phyloP scores from a whole-genome alignment of 2,888 invertebrate species.

The Tetropium fuscum region DNA sequence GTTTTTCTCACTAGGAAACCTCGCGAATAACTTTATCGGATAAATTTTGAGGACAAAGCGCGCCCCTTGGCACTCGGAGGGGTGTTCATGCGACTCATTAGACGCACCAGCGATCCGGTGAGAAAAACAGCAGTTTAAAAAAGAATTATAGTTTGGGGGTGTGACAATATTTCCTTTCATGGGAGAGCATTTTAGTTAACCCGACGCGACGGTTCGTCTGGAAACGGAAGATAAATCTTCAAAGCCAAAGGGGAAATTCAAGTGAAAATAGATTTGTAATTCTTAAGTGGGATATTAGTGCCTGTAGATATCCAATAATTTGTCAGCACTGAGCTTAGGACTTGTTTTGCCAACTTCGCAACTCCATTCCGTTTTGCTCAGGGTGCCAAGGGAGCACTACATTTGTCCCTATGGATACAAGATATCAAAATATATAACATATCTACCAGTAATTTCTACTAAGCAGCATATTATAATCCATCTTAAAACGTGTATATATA shows the following conservation, averaged over 20 bases:
- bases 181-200: slow-evolving; percentile 23
- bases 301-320: background rate
- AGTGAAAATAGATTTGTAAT: slow-evolving; percentile 19
- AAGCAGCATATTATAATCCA: no score
- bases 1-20: slow-evolving; percentile 23
- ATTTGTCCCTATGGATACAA: no score
- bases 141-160: slow-evolving; percentile 36
- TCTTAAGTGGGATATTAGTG: slow-evolving; percentile 6
- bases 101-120: slow-evolving; percentile 29
- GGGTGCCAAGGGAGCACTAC: no score
- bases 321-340: no score
- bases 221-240: slow-evolving; percentile 30
- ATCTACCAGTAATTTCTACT: no score
- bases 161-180: slow-evolving; percentile 36
- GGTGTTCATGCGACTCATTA: slow-evolving; percentile 40
- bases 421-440: no score
- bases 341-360: no score
- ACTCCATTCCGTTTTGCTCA: no score
- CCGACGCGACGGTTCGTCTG: slow-evolving; percentile 17
- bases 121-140: slow-evolving; percentile 36
- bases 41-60: slow-evolving; percentile 22
- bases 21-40: slow-evolving; percentile 27
- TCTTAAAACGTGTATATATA: no score
- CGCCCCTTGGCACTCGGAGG: slow-evolving; percentile 21
- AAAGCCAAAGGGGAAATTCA: slow-evolving; percentile 9